Percentiles rank a stretch among this genome's conserved stretches.
Evolutionary conservation across 2,113 vertebrate genomes (phyloP).

Genomic region (Plecturocebus donacophilus): DNA sequence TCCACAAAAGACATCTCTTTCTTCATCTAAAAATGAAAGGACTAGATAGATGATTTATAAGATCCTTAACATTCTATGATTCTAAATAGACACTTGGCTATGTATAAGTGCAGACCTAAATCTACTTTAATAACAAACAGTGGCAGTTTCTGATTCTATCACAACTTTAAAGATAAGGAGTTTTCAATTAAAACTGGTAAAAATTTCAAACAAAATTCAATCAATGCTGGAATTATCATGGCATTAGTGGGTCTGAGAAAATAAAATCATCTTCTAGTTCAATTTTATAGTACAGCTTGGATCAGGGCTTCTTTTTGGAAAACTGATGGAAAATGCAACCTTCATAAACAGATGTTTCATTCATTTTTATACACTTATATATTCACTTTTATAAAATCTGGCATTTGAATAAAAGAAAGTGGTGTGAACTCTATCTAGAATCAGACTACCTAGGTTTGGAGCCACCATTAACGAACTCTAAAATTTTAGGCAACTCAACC

Average conservation of each 20-base stretch:
- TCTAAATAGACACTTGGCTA: not conserved
- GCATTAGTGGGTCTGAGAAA: constrained; percentile 36
- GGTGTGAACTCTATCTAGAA: not conserved
- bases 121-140: constrained; percentile 20
- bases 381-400: constrained; percentile 37
- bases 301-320: not conserved
- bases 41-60: not conserved
- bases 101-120: not conserved
- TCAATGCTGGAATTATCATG: not conserved
- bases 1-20: not conserved
- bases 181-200: not conserved
- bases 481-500: not conserved
- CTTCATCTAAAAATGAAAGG: constrained; percentile 41
- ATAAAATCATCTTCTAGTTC: constrained; percentile 15
- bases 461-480: not conserved
- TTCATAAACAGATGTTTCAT: constrained; percentile 4
- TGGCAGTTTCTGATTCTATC: constrained; percentile 35
- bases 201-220: constrained; percentile 52
- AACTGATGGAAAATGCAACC: not conserved
- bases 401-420: constrained; percentile 19
- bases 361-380: not conserved
- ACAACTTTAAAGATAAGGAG: constrained; percentile 6
- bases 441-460: not conserved
- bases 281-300: not conserved
- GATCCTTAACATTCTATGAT: not conserved